Evolutionary conservation across 2,888 invertebrate genomes (phyloP).

Genomic region (Thumatha senex): DNA sequence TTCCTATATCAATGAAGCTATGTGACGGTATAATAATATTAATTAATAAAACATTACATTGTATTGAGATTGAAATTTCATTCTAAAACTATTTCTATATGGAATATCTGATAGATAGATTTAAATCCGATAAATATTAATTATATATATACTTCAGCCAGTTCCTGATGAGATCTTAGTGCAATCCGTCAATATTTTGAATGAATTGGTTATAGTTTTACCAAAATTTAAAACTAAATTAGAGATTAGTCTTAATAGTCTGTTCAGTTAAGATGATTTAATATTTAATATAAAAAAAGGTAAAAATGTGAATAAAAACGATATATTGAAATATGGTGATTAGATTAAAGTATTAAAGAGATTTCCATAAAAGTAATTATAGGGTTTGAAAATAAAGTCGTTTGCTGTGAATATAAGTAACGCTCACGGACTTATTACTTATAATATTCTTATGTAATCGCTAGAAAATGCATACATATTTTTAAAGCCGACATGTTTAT

Average conservation of each 20-base stretch:
- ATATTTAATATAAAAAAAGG: slow-evolving; percentile 9
- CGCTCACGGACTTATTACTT: not conserved
- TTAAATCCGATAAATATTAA: not conserved
- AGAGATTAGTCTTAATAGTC: slow-evolving; percentile 11
- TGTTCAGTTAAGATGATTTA: slow-evolving; percentile 10
- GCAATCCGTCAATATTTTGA: slow-evolving; percentile 26
- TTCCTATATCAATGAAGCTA: too few relatives aligned
- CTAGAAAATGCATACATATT: not conserved
- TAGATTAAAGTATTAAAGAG: slow-evolving; percentile 3
- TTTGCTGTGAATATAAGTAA: slow-evolving; percentile 20
- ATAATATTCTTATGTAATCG: not conserved
- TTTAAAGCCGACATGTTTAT: not conserved
- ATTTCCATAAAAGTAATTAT: slow-evolving; percentile 8
- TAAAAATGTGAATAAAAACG: not conserved
- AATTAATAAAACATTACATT: too few relatives aligned
- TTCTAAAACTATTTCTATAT: too few relatives aligned
- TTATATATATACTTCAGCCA: slow-evolving; percentile 7
- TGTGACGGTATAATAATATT: too few relatives aligned
- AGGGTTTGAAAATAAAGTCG: slow-evolving; percentile 4
- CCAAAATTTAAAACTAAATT: slow-evolving; percentile 19
- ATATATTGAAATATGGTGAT: slow-evolving; percentile 4
- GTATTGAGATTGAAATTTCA: too few relatives aligned
- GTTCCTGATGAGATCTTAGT: slow-evolving; percentile 22
- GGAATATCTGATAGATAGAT: not conserved
- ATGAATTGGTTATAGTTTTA: slow-evolving; percentile 15